Percentiles rank a stretch among this genome's conserved stretches.
These are phyloP conservation scores for Gambusia holbrooki DNA, from an alignment of 2,113 vertebrate genomes.

Conservation along the genomic window DNA sequence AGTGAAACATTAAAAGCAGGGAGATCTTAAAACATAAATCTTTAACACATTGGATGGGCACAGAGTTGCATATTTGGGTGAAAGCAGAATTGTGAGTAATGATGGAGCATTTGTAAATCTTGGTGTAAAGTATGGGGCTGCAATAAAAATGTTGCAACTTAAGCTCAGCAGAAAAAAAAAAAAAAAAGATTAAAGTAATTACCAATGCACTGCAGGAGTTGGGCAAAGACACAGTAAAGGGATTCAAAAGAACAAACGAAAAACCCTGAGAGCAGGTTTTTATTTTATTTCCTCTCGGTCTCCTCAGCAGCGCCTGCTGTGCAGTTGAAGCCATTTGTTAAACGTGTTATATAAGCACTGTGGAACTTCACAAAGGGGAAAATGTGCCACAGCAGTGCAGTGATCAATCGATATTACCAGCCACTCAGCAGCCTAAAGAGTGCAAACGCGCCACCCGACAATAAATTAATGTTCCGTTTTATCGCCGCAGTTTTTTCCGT, in stretches of 20 bases:
- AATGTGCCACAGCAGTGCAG: slow-evolving; percentile 9
- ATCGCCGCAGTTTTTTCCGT: slow-evolving; percentile 6
- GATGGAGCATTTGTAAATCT: slow-evolving; percentile 13
- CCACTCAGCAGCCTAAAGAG: slow-evolving; percentile 24
- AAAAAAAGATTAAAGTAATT: slow-evolving; percentile 3
- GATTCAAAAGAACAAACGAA: slow-evolving; percentile 11
- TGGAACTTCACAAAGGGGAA: slow-evolving; percentile 16
- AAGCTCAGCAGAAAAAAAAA: neutral
- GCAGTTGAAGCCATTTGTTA: slow-evolving; percentile 44
- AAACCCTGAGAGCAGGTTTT: slow-evolving; percentile 20
- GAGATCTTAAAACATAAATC: neutral
- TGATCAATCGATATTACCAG: slow-evolving; percentile 26
- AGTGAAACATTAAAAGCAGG: neutral
- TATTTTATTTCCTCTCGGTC: slow-evolving; percentile 38
- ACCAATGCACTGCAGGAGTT: neutral
- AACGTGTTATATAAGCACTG: slow-evolving; percentile 44
- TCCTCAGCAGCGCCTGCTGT: slow-evolving; percentile 15
- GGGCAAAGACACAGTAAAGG: neutral
- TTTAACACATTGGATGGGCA: neutral
- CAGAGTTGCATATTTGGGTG: slow-evolving; percentile 11
- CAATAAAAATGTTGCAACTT: neutral
- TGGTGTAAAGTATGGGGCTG: neutral
- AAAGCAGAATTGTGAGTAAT: slow-evolving; percentile 24
- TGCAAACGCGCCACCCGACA: slow-evolving; percentile 18
- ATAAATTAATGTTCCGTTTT: slow-evolving; percentile 27